Percentiles rank a stretch among this genome's conserved stretches.
These are phyloP conservation scores for Anthopleura sola DNA, from an alignment of 64 coral and sea anemone genomes.

Conservation along the genomic window DNA sequence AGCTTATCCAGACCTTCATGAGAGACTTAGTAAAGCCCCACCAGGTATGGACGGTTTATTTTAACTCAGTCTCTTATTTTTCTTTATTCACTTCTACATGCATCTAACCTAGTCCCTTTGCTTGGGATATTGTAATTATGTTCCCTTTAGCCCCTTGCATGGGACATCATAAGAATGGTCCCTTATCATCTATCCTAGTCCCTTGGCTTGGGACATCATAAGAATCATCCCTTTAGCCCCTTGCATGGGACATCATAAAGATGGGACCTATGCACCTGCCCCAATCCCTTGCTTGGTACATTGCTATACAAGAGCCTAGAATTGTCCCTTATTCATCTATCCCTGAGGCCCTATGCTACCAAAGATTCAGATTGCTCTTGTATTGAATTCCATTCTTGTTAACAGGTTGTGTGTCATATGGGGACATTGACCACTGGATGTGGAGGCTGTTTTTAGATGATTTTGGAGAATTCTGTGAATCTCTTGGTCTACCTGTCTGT, in stretches of 20 bases:
- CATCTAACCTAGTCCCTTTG: neutral
- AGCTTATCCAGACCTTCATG: slow-evolving; percentile 72
- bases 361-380: no score
- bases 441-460: slow-evolving; percentile 83
- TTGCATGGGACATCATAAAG: no score
- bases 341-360: no score
- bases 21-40: slow-evolving; percentile 36
- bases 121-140: neutral
- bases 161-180: no score
- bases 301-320: no score
- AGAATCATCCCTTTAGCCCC: no score
- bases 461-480: slow-evolving; percentile 87
- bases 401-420: slow-evolving; percentile 66
- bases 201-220: no score
- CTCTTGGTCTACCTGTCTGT: slow-evolving; percentile 75
- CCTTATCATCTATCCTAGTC: no score
- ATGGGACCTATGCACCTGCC: no score
- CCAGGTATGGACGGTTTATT: slow-evolving; percentile 19
- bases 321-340: no score
- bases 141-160: no score
- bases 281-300: no score
- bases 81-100: neutral
- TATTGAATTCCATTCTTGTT: neutral
- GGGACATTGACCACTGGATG: slow-evolving; percentile 93
- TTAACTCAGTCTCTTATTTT: neutral